phyloP scores from a whole-genome alignment of 23 tunicate genomes.

The Ascidia mentula region DNA sequence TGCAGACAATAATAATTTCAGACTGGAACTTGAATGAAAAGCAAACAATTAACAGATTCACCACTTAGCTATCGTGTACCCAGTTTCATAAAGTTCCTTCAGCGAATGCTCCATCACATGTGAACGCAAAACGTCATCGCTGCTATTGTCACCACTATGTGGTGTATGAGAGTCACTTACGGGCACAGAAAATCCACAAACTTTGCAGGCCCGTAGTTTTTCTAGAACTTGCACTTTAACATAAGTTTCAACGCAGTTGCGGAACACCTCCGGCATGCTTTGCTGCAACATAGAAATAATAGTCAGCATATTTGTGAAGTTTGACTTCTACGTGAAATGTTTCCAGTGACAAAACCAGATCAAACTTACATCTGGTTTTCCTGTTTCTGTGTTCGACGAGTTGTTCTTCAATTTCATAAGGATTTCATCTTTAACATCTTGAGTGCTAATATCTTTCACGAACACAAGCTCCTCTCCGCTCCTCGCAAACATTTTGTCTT shows the following conservation, averaged over 20 bases:
- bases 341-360: background rate
- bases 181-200: conserved; percentile 75
- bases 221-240: conserved; percentile 52
- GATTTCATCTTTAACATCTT: background rate
- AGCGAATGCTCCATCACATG: conserved; percentile 97
- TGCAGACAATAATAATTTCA: too few relatives aligned
- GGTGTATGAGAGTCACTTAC: background rate
- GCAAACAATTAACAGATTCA: too few relatives aligned
- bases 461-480: background rate
- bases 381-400: background rate
- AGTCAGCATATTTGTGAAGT: background rate
- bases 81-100: conserved; percentile 71
- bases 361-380: background rate
- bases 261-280: conserved; percentile 71
- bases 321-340: background rate
- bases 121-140: conserved; percentile 25
- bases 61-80: background rate
- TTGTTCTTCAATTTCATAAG: background rate
- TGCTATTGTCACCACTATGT: conserved; percentile 1
- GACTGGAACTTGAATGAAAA: conserved; percentile 2
- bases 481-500: background rate
- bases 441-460: background rate
- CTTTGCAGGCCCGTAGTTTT: conserved; percentile 65
- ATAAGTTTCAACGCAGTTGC: conserved; percentile 67
- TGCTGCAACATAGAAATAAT: conserved; percentile 35